Percentiles rank a stretch among this genome's conserved stretches.
Conservation (phyloP, 1,140 invertebrate genomes). For the Apis cerana region DNA sequence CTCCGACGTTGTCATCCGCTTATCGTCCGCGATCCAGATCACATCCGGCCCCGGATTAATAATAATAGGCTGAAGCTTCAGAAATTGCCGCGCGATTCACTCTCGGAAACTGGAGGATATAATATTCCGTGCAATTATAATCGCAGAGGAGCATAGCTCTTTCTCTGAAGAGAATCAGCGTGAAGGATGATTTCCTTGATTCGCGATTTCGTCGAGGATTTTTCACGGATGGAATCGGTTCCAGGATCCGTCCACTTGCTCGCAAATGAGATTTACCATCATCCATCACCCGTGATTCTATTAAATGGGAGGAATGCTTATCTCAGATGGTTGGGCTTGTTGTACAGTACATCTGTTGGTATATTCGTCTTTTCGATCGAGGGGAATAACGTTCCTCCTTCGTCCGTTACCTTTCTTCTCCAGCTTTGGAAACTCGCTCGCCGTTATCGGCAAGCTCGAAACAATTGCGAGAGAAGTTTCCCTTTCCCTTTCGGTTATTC, state of each 20-base stretch:
- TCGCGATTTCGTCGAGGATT: conserved; percentile 4
- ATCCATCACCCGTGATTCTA: neutral
- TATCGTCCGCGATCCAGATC: neutral
- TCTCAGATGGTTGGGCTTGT: neutral
- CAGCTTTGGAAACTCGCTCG: too few species aligned
- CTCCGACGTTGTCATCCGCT: conserved; percentile 29
- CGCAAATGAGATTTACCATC: neutral
- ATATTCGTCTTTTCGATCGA: neutral
- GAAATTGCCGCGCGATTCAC: too few species aligned
- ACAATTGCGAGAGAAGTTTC: too few species aligned
- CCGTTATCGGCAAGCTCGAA: too few species aligned
- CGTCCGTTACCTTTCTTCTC: too few species aligned
- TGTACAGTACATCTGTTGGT: too few species aligned
- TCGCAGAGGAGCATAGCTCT: too few species aligned
- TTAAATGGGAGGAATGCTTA: neutral
- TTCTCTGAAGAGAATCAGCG: neutral
- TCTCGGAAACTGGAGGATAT: too few species aligned
- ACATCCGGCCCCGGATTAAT: too few species aligned
- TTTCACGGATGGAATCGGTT: neutral
- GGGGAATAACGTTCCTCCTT: neutral
- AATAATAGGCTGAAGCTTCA: too few species aligned
- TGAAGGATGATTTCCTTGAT: conserved; percentile 32
- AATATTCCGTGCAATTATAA: too few species aligned
- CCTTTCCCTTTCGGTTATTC: too few species aligned
- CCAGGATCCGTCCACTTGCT: neutral